Percentiles rank a stretch among this genome's conserved stretches.
Evolutionary conservation across 2,888 invertebrate genomes (phyloP).

Genomic region (Antheraea yamamai): DNA sequence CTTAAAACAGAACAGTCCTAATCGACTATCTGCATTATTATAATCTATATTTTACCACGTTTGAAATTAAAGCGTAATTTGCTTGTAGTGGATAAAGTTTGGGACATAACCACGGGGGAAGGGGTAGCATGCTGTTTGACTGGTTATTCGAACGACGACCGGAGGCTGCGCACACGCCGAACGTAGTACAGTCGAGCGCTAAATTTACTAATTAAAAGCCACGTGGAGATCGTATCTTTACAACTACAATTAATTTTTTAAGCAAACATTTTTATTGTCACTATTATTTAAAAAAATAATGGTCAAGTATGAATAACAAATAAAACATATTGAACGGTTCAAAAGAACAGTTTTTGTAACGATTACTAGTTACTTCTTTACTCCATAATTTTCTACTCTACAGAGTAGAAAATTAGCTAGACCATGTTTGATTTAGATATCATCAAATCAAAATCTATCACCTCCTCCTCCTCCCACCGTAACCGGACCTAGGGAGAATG

Average conservation of each 20-base stretch:
- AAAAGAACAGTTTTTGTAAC: too few species aligned
- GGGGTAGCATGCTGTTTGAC: conserved; percentile 73
- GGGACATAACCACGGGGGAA: conserved; percentile 57
- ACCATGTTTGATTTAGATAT: too few species aligned
- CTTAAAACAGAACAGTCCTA: conserved; percentile 39
- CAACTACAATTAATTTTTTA: conserved; percentile 42
- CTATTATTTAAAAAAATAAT: background rate
- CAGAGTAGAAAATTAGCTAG: too few species aligned
- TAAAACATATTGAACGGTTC: too few species aligned
- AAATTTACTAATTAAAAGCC: conserved; percentile 58
- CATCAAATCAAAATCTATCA: too few species aligned
- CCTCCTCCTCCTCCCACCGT: too few species aligned
- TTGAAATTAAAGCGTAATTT: conserved; percentile 27
- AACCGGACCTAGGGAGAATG: too few species aligned
- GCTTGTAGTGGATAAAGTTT: conserved; percentile 51
- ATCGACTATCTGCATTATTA: conserved; percentile 24
- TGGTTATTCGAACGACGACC: conserved; percentile 81
- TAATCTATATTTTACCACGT: background rate
- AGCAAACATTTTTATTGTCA: conserved; percentile 15
- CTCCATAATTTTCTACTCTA: too few species aligned
- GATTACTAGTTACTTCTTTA: too few species aligned
- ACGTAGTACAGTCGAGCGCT: conserved; percentile 57
- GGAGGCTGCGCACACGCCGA: conserved; percentile 76
- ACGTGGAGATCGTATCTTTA: conserved; percentile 55
- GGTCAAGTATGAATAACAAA: too few species aligned